These are phyloP conservation scores for Mimachlamys varia DNA, from an alignment of 2,888 invertebrate species.

Conservation along the genomic window DNA sequence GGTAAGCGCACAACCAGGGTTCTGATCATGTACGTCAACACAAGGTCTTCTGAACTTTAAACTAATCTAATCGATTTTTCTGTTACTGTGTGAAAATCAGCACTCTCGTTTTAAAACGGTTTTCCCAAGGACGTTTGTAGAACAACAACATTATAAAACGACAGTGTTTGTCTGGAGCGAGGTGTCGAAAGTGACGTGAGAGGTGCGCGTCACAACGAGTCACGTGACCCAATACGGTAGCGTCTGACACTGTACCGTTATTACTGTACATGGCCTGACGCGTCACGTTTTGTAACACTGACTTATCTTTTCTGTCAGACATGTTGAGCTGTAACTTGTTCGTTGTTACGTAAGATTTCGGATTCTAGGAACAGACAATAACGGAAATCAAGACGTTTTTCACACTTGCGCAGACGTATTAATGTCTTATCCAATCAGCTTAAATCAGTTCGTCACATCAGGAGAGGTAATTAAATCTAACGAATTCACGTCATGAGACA, in stretches of 20 bases:
- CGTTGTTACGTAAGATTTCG: neutral
- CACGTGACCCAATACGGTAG: neutral
- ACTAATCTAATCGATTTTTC: neutral
- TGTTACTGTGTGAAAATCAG: neutral
- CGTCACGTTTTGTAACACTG: neutral
- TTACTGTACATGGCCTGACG: neutral
- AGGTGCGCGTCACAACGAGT: neutral
- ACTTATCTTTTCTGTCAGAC: neutral
- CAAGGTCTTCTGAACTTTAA: neutral
- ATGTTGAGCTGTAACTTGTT: neutral
- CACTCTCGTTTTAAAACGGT: neutral
- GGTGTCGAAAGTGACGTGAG: neutral
- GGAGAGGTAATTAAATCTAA: neutral
- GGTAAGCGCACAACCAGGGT: no score
- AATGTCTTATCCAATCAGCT: neutral
- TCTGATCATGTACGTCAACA: neutral
- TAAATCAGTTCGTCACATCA: neutral
- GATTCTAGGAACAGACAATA: neutral
- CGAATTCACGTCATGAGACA: neutral
- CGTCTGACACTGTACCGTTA: neutral
- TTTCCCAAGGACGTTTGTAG: neutral
- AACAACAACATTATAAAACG: neutral
- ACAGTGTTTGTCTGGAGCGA: slow-evolving; percentile 5
- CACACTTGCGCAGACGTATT: neutral
- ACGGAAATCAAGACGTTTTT: neutral